phyloP scores from a whole-genome alignment of 2,113 vertebrate species.

The Opisthocomus hoazin region DNA sequence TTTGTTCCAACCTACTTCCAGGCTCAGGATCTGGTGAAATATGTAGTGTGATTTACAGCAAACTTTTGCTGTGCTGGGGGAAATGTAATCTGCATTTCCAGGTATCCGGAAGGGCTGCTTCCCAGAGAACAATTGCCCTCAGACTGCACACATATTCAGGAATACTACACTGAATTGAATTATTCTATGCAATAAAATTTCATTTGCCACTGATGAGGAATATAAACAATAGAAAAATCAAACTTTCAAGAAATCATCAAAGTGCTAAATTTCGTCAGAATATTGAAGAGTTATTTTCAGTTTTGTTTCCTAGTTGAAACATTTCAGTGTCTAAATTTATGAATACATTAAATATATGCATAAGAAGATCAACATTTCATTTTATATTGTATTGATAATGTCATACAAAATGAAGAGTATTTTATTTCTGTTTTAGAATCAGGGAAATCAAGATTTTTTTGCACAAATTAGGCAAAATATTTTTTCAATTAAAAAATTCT shows the following conservation, averaged over 20 bases:
- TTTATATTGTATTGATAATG: not conserved
- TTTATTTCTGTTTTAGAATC: not conserved
- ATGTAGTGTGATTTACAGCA: not conserved
- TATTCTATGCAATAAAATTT: not conserved
- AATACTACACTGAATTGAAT: not conserved
- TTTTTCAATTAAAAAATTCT: not conserved
- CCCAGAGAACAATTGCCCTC: not conserved
- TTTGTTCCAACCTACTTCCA: not conserved
- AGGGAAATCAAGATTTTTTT: not conserved
- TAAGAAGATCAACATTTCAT: not conserved
- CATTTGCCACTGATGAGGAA: not conserved
- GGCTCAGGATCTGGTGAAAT: not conserved
- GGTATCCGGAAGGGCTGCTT: not conserved
- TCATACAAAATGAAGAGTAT: not conserved
- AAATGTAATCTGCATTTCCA: not conserved
- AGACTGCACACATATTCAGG: not conserved
- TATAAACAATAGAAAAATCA: not conserved
- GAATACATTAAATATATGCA: not conserved
- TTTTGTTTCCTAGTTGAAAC: not conserved
- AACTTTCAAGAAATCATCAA: not conserved
- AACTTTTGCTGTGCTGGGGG: not conserved
- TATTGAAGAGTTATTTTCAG: fast-evolving
- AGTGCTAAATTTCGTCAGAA: not conserved
- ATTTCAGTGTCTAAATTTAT: not conserved
- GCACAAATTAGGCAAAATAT: not conserved